Conservation (phyloP, 2,888 invertebrate genomes). For the Pheosia gnoma region DNA sequence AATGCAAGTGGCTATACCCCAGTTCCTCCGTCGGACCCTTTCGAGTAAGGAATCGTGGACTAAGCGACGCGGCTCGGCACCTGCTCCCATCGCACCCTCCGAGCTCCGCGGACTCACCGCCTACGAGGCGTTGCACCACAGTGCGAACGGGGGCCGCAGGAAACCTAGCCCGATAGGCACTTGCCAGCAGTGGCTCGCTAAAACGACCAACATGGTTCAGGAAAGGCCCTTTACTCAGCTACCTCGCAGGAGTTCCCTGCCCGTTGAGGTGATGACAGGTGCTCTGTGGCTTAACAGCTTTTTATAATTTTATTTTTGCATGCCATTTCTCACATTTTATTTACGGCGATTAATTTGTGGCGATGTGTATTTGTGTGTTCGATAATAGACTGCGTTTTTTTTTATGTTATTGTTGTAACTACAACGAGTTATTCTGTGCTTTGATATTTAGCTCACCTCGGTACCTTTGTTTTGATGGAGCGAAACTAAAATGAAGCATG, state of each 20-base stretch:
- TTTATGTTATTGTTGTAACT: neutral
- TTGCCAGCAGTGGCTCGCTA: slow-evolving; percentile 65
- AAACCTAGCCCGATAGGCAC: slow-evolving; percentile 48
- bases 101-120: slow-evolving; percentile 53
- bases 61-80: slow-evolving; percentile 68
- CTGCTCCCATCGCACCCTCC: slow-evolving; percentile 55
- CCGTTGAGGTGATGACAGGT: slow-evolving; percentile 77
- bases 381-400: neutral
- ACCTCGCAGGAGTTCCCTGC: slow-evolving; percentile 70
- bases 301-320: slow-evolving; percentile 42
- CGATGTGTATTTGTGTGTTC: neutral
- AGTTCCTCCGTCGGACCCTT: slow-evolving; percentile 55
- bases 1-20: slow-evolving; percentile 48
- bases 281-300: slow-evolving; percentile 53
- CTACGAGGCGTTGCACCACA: slow-evolving; percentile 47
- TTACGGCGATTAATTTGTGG: slow-evolving; percentile 7
- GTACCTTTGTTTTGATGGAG: too few species aligned
- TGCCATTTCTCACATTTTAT: slow-evolving; percentile 19
- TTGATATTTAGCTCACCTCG: neutral
- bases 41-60: slow-evolving; percentile 56
- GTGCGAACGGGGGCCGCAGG: slow-evolving; percentile 55
- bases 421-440: neutral
- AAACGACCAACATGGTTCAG: slow-evolving; percentile 46
- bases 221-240: slow-evolving; percentile 43
- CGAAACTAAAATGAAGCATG: too few species aligned